phyloP scores from a whole-genome alignment of 2,888 invertebrate species.

The Cantharis rustica region DNA sequence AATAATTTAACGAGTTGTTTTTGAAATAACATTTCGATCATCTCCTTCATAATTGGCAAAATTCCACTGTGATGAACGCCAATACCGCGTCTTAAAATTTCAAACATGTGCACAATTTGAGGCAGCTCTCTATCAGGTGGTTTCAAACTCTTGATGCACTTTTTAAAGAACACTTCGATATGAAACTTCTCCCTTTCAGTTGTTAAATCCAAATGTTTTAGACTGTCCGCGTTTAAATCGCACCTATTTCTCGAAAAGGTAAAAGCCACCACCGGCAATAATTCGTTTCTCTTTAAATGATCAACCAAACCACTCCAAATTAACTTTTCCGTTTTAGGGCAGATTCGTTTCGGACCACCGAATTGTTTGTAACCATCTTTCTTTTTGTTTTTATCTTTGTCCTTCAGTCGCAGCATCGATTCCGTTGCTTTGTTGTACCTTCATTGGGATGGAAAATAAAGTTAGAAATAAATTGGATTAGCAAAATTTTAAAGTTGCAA shows the following conservation, averaged over 20 bases:
- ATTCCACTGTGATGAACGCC: constrained; percentile 99
- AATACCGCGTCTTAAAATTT: constrained; percentile 80
- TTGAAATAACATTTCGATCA: constrained; percentile 97
- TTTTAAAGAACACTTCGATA: constrained; percentile 84
- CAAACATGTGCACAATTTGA: constrained; percentile 76
- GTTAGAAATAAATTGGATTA: too few species aligned
- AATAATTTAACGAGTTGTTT: constrained; percentile 82
- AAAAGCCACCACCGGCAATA: constrained; percentile 93
- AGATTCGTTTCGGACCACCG: neutral
- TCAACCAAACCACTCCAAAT: constrained; percentile 84
- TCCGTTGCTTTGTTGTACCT: constrained; percentile 18
- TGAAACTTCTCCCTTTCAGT: constrained; percentile 82
- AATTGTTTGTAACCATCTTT: neutral
- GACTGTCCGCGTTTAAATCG: constrained; percentile 65
- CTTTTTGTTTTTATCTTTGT: constrained; percentile 13
- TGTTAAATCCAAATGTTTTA: constrained; percentile 77
- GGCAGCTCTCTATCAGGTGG: constrained; percentile 87
- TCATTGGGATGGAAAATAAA: neutral
- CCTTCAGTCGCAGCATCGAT: constrained; percentile 10
- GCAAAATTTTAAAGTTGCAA: too few species aligned
- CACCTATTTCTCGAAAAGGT: constrained; percentile 88
- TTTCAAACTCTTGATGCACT: constrained; percentile 75
- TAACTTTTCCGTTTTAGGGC: constrained; percentile 75
- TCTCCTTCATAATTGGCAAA: constrained; percentile 97
- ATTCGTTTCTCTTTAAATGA: constrained; percentile 75